Evolutionary conservation across 1,140 invertebrate genomes (phyloP).

Genomic region (Rhopalosiphum maidis): DNA sequence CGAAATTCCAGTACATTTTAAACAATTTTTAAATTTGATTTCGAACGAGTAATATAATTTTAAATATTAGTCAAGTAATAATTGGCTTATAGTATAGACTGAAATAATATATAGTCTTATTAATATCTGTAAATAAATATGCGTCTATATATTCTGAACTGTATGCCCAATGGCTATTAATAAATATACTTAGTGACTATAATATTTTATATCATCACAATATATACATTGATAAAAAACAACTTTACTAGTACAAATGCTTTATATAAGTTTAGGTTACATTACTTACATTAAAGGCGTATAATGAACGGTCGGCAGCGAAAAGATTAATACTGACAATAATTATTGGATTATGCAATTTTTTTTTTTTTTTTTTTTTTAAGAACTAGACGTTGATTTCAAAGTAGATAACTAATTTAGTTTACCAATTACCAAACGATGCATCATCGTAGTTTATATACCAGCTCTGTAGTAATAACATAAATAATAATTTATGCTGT

Average conservation of each 20-base stretch:
- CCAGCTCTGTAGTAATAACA: background rate
- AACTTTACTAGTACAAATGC: background rate
- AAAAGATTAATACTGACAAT: background rate
- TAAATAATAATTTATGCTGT: background rate
- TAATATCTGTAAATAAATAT: too few relatives aligned
- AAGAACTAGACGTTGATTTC: background rate
- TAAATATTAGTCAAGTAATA: too few relatives aligned
- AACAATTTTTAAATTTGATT: too few relatives aligned
- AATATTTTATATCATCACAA: background rate
- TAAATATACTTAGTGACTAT: background rate
- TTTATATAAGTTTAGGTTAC: background rate
- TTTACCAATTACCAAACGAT: too few relatives aligned
- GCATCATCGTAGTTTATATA: background rate
- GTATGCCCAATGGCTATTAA: background rate
- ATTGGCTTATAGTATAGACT: too few relatives aligned
- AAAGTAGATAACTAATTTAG: background rate
- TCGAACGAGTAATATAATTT: too few relatives aligned
- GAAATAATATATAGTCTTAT: too few relatives aligned
- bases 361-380: background rate
- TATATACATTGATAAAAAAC: background rate
- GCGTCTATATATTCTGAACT: too few relatives aligned
- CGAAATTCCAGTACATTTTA: too few relatives aligned
- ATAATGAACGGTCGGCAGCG: background rate
- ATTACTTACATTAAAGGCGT: background rate
- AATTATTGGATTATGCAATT: background rate